A percentile compares a stretch with the other conserved stretches of the same genome.
phyloP scores from a whole-genome alignment of 2,113 vertebrate species.

The Megatriorchis doriae region DNA sequence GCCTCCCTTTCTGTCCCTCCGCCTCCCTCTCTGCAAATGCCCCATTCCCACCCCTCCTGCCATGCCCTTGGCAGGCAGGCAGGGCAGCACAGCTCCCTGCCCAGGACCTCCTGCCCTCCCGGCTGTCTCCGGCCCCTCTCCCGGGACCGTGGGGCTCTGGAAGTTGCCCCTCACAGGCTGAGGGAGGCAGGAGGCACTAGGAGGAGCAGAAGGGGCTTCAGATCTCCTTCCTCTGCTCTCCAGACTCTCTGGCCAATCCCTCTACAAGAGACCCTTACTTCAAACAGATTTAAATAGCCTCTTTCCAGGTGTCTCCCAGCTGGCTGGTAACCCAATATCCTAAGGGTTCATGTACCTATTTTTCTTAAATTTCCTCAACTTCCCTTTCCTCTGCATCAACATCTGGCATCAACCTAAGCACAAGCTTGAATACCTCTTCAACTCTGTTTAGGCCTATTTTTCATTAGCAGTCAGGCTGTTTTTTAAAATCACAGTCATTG shows the following conservation, averaged over 20 bases:
- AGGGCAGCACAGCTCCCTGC: accelerated
- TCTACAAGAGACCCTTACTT: neutral
- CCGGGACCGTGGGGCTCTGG: accelerated
- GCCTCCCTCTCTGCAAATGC: neutral
- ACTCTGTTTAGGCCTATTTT: neutral
- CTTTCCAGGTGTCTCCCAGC: conserved; percentile 51
- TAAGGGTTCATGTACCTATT: conserved; percentile 53
- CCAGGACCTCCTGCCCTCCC: neutral
- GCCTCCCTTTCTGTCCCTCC: accelerated
- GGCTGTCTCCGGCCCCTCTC: too few species aligned
- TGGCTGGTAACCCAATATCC: conserved; percentile 48
- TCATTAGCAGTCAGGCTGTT: neutral
- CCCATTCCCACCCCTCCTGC: accelerated
- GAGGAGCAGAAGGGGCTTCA: neutral
- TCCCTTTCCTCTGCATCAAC: conserved; percentile 38
- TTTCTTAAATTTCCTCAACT: conserved; percentile 56
- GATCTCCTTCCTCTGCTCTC: neutral
- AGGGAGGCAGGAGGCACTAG: neutral
- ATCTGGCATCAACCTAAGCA: conserved; percentile 35
- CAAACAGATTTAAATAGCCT: neutral
- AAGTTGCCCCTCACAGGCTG: neutral
- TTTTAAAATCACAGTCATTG: neutral
- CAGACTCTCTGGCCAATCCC: neutral
- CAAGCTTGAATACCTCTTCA: neutral
- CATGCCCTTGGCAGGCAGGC: neutral